Evolutionary conservation across 2,797 vertebrate genomes (phyloP).

Genomic region (Gymnothorax javanicus): DNA sequence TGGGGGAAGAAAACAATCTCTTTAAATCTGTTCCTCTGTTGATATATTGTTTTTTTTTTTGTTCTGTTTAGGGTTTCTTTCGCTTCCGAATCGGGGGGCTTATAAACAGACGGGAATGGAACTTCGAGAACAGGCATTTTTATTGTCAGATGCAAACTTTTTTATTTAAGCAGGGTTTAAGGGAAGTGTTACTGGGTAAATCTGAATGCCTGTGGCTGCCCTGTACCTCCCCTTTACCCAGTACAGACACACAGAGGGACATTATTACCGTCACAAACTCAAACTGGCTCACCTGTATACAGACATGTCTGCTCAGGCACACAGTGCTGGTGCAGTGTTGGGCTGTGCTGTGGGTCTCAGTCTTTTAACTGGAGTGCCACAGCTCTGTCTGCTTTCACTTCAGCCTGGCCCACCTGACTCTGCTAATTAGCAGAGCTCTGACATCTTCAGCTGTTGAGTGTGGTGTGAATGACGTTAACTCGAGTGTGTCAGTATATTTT

Average conservation of each 20-base stretch:
- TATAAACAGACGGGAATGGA: conserved; percentile 59
- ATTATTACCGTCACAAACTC: conserved; percentile 42
- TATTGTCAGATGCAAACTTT: conserved; percentile 65
- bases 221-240: conserved; percentile 43
- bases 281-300: conserved; percentile 37
- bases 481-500: too few species aligned
- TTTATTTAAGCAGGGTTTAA: conserved; percentile 60
- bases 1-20: conserved; percentile 69
- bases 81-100: neutral
- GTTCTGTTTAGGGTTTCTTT: neutral
- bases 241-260: conserved; percentile 56
- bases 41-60: conserved; percentile 58
- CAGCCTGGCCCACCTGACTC: too few species aligned
- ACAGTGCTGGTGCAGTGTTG: too few species aligned
- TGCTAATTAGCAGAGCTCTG: too few species aligned
- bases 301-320: too few species aligned
- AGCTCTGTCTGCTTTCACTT: too few species aligned
- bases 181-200: conserved; percentile 66
- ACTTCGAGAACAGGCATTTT: conserved; percentile 57
- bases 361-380: too few species aligned
- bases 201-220: conserved; percentile 67
- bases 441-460: too few species aligned
- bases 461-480: too few species aligned
- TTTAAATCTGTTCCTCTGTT: conserved; percentile 59
- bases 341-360: too few species aligned